Percentiles rank a stretch among this genome's conserved stretches.
Evolutionary conservation across 2,888 invertebrate species (phyloP).

Genomic region (Stomorhina lunata): DNA sequence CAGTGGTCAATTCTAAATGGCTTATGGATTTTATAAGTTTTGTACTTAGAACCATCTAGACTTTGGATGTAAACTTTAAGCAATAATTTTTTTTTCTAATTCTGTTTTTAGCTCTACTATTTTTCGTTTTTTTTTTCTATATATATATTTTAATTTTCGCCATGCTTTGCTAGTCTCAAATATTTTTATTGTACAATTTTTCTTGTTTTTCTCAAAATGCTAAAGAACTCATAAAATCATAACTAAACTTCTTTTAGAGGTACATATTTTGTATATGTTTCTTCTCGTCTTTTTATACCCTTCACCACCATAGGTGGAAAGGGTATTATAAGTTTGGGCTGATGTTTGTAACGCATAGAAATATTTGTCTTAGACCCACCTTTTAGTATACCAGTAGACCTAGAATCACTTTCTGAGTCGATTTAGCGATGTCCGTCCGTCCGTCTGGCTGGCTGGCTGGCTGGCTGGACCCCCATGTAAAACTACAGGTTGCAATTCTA

Average conservation of each 20-base stretch:
- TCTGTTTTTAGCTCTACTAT: constrained; percentile 12
- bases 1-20: constrained; percentile 18
- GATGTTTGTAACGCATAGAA: no score
- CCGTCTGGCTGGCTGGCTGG: no score
- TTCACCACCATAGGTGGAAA: no score
- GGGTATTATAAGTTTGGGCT: no score
- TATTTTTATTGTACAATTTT: constrained; percentile 21
- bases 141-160: constrained; percentile 12
- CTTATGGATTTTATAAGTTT: constrained; percentile 4
- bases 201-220: constrained; percentile 1
- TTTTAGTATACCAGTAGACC: no score
- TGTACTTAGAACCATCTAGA: no score
- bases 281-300: background rate
- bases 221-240: constrained; percentile 47
- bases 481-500: no score
- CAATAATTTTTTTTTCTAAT: background rate
- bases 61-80: no score
- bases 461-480: no score
- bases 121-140: background rate
- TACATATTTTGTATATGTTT: background rate
- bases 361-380: no score
- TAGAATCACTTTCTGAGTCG: no score
- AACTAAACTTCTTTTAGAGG: constrained; percentile 17
- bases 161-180: constrained; percentile 38
- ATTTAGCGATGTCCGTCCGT: no score